A percentile compares a stretch with the other conserved stretches of the same genome.
Evolutionary conservation across 1,140 invertebrate genomes (phyloP).

Genomic region (Diploscapter pachys): DNA sequence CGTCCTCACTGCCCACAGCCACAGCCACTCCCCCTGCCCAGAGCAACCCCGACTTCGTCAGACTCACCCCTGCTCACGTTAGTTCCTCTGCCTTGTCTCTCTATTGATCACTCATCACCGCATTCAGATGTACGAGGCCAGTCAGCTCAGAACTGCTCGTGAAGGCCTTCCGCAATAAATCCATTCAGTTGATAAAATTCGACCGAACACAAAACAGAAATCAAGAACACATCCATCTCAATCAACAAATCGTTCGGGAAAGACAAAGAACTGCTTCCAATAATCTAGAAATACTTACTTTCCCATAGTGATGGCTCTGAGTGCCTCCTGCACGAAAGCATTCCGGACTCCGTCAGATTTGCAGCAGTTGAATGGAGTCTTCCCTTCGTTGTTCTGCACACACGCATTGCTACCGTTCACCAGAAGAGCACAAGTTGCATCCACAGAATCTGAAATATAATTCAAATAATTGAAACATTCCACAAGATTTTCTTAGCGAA

Average conservation of each 20-base stretch:
- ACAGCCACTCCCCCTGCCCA: too few relatives aligned
- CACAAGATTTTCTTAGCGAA: not conserved
- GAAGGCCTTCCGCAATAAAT: too few relatives aligned
- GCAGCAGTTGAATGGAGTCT: constrained; percentile 4
- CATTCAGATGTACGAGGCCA: not conserved
- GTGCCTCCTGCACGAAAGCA: constrained; percentile 10
- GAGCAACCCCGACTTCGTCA: not conserved
- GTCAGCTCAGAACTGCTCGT: not conserved
- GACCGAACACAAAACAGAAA: not conserved
- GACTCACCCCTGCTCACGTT: not conserved
- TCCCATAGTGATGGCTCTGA: not conserved
- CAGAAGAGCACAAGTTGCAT: not conserved
- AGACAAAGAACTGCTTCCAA: not conserved
- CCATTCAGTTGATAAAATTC: too few relatives aligned
- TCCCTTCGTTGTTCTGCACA: constrained; percentile 1
- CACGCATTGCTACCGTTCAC: constrained; percentile 13
- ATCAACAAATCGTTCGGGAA: not conserved
- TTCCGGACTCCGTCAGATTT: constrained; percentile 8
- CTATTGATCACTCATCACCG: not conserved
- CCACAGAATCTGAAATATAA: constrained; percentile 1
- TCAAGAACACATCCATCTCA: not conserved
- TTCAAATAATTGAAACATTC: not conserved
- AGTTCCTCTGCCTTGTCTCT: not conserved
- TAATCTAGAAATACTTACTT: not conserved
- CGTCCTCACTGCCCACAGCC: too few relatives aligned